These are phyloP conservation scores for Isotomurus palustris DNA, from an alignment of 2,888 invertebrate genomes.

Conservation along the genomic window DNA sequence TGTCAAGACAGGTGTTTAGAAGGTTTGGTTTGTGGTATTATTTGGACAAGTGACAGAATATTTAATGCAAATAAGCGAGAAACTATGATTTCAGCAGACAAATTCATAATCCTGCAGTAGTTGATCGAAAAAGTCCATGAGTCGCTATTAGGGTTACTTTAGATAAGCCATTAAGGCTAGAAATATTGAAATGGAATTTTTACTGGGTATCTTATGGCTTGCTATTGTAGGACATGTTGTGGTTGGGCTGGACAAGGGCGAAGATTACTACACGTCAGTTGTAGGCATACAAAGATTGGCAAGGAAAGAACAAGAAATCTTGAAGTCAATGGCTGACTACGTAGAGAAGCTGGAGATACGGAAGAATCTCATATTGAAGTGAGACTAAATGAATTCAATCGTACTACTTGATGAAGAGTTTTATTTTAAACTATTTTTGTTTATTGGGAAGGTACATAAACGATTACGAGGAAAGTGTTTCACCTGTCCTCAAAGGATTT, in stretches of 20 bases:
- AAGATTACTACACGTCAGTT: conserved; percentile 42
- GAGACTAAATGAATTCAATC: background rate
- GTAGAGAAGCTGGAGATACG: conserved; percentile 23
- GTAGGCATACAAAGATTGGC: conserved; percentile 38
- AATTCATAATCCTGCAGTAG: no score
- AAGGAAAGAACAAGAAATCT: conserved; percentile 36
- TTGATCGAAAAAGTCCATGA: background rate
- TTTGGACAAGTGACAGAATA: no score
- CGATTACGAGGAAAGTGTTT: conserved; percentile 38
- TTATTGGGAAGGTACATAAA: conserved; percentile 23
- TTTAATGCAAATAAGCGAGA: no score
- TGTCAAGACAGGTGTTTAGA: no score
- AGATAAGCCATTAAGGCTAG: background rate
- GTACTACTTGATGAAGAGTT: background rate
- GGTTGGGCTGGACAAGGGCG: no score
- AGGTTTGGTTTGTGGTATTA: no score
- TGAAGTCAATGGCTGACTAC: conserved; percentile 28
- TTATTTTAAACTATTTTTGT: background rate
- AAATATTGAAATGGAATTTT: background rate
- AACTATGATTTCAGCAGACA: no score
- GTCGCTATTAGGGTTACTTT: background rate
- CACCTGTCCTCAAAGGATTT: conserved; percentile 10
- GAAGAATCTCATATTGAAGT: conserved; percentile 27
- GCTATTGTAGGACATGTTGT: no score
- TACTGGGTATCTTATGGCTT: conserved; percentile 4